These are phyloP conservation scores for Pedicia rivosa DNA, from an alignment of 2,888 invertebrate species.

Conservation along the genomic window DNA sequence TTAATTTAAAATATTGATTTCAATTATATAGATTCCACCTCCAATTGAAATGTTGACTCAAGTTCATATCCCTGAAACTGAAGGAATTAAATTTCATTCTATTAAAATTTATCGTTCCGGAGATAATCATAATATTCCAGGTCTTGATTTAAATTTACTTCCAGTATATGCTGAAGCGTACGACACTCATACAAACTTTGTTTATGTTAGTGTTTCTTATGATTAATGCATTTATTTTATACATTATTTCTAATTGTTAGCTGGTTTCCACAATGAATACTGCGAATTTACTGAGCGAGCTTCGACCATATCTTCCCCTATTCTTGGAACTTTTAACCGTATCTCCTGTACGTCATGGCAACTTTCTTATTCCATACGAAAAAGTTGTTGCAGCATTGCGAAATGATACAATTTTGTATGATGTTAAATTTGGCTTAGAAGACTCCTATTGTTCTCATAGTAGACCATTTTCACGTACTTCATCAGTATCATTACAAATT, in stretches of 20 bases:
- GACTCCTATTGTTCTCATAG: conserved; percentile 41
- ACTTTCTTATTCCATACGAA: conserved; percentile 33
- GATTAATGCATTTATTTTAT: conserved; percentile 15
- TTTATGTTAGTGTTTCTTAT: conserved; percentile 46
- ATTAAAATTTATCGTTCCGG: conserved; percentile 26
- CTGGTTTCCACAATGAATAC: conserved; percentile 59
- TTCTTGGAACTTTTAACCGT: conserved; percentile 60
- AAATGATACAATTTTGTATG: conserved; percentile 49
- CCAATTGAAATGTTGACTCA: conserved; percentile 53
- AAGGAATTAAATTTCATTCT: conserved; percentile 51
- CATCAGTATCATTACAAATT: conserved; percentile 48
- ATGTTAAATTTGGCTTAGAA: conserved; percentile 47
- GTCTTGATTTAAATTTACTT: conserved; percentile 42
- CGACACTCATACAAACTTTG: conserved; percentile 66
- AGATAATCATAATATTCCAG: conserved; percentile 32
- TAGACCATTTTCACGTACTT: conserved; percentile 53
- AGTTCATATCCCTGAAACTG: conserved; percentile 59
- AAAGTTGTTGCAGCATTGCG: conserved; percentile 65
- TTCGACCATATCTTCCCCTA: conserved; percentile 58
- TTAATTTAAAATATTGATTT: conserved; percentile 3
- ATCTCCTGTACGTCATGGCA: conserved; percentile 42
- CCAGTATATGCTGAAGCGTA: conserved; percentile 65
- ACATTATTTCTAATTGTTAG: conserved; percentile 29
- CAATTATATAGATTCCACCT: conserved; percentile 39
- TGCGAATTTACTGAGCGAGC: conserved; percentile 35